Evolutionary conservation across 2,797 vertebrate genomes (phyloP).

Genomic region (Gymnocypris eckloni): DNA sequence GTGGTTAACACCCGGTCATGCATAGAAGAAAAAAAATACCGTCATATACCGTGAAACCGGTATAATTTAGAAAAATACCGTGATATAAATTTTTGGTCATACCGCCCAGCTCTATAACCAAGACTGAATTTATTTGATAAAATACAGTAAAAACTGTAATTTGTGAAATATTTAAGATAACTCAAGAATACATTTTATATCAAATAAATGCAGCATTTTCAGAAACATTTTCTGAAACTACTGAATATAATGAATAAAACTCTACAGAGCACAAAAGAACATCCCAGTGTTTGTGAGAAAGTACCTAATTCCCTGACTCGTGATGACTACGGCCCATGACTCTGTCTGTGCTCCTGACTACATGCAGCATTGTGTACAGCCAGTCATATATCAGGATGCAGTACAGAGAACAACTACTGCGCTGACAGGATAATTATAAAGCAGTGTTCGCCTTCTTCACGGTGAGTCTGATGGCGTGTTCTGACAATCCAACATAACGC

Average conservation of each 20-base stretch:
- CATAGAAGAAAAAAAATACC: too few relatives aligned
- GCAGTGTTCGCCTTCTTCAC: slow-evolving; percentile 65
- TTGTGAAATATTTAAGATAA: not conserved
- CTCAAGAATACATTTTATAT: too few relatives aligned
- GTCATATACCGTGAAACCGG: too few relatives aligned
- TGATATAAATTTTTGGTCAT: too few relatives aligned
- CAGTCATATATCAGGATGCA: slow-evolving; percentile 72
- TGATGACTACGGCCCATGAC: slow-evolving; percentile 30
- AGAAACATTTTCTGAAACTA: not conserved
- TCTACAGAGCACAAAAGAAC: slow-evolving; percentile 6
- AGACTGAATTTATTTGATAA: not conserved
- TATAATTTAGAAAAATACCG: too few relatives aligned
- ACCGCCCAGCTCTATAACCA: too few relatives aligned
- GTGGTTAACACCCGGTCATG: too few relatives aligned
- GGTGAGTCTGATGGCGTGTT: slow-evolving; percentile 67
- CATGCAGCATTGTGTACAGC: slow-evolving; percentile 57
- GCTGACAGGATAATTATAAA: slow-evolving; percentile 79
- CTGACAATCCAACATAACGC: slow-evolving; percentile 65
- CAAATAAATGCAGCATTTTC: too few relatives aligned
- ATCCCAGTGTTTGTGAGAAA: slow-evolving; percentile 35
- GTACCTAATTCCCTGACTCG: slow-evolving; percentile 17
- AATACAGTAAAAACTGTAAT: not conserved
- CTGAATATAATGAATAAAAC: not conserved
- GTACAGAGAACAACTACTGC: slow-evolving; percentile 58
- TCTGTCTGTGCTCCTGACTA: slow-evolving; percentile 57